phyloP scores from a whole-genome alignment of 2,113 vertebrate species.

The Mesembrinibis cayennensis region DNA sequence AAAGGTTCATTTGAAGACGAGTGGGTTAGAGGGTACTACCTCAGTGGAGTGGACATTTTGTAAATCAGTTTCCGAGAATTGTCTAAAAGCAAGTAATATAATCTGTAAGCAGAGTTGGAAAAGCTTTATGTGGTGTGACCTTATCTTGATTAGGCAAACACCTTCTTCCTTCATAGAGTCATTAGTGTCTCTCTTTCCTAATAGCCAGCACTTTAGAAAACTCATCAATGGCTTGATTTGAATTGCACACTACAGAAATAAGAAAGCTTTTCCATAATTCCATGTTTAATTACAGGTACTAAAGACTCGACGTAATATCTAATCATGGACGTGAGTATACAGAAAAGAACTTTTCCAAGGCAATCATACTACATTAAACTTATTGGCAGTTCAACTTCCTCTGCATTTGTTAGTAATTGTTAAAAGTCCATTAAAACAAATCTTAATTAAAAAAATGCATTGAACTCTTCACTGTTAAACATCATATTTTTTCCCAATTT shows the following conservation, averaged over 20 bases:
- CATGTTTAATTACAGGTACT: background rate
- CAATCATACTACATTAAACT: background rate
- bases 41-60: background rate
- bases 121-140: background rate
- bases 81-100: background rate
- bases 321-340: rapidly evolving
- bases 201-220: background rate
- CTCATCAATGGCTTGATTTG: background rate
- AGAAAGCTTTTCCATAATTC: background rate
- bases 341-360: background rate
- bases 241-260: background rate
- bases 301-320: background rate
- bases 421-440: background rate
- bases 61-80: background rate
- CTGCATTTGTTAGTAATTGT: background rate
- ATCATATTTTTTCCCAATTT: background rate
- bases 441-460: background rate
- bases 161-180: background rate
- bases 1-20: background rate
- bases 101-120: background rate
- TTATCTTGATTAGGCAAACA: background rate
- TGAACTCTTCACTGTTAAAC: background rate
- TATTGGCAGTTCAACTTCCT: background rate
- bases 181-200: background rate
- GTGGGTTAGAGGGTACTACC: background rate